These are phyloP conservation scores for Carassius gibelio DNA, from an alignment of 2,113 vertebrate genomes.

Conservation along the genomic window DNA sequence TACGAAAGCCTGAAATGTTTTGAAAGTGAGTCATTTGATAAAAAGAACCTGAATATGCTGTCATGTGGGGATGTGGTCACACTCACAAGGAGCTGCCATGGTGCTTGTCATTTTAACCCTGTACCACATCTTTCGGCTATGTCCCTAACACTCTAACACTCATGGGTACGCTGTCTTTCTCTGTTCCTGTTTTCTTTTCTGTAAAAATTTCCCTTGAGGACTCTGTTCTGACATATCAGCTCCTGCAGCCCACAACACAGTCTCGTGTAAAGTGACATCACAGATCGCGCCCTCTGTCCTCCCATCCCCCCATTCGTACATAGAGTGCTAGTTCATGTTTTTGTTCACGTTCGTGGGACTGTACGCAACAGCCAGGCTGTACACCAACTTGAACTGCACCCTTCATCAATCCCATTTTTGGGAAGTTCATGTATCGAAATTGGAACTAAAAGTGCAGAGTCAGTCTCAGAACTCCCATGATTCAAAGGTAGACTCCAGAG, in stretches of 20 bases:
- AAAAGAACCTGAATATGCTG: neutral
- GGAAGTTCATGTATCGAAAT: neutral
- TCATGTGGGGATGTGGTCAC: conserved; percentile 23
- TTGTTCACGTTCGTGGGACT: neutral
- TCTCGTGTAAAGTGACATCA: conserved; percentile 5
- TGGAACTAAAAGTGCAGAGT: conserved; percentile 17
- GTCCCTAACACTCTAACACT: conserved; percentile 42
- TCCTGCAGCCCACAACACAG: conserved; percentile 5
- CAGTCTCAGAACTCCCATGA: conserved; percentile 7
- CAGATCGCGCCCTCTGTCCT: neutral
- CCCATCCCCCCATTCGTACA: neutral
- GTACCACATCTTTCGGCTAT: conserved; percentile 16
- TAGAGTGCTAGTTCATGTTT: conserved; percentile 5
- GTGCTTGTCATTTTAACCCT: conserved; percentile 29
- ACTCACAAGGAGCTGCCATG: conserved; percentile 1
- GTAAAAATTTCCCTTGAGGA: conserved; percentile 22
- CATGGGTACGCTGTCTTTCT: conserved; percentile 30
- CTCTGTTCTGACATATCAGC: conserved; percentile 39
- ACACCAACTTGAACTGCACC: neutral
- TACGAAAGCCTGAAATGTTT: neutral
- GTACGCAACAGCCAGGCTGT: conserved; percentile 15
- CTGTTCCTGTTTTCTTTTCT: conserved; percentile 34
- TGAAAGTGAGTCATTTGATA: neutral
- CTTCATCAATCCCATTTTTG: conserved; percentile 18
- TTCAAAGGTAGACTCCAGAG: conserved; percentile 2